A percentile compares a stretch with the other conserved stretches of the same genome.
These are phyloP conservation scores for Struthio camelus DNA, from an alignment of 2,113 vertebrate species.

Conservation along the genomic window DNA sequence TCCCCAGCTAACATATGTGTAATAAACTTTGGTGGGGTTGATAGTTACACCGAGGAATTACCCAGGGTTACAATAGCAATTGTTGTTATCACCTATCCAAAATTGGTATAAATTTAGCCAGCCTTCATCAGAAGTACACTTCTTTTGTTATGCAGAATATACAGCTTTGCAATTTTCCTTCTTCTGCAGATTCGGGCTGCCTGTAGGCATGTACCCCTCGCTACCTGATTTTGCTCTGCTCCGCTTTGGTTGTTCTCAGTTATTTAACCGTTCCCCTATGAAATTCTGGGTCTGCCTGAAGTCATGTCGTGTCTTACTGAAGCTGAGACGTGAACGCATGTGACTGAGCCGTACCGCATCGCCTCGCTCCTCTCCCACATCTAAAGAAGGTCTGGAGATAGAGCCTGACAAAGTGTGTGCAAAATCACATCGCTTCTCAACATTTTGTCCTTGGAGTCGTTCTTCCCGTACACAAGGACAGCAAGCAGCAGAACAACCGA, in stretches of 20 bases:
- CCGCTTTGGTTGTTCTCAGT: constrained; percentile 40
- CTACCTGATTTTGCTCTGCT: constrained; percentile 55
- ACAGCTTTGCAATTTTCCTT: background rate
- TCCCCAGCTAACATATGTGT: background rate
- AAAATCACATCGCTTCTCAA: constrained; percentile 50
- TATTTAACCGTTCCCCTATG: constrained; percentile 51
- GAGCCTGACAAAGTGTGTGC: constrained; percentile 39
- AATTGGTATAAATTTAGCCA: constrained; percentile 3
- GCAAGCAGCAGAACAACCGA: constrained; percentile 18
- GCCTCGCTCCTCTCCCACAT: constrained; percentile 24
- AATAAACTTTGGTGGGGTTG: constrained; percentile 13
- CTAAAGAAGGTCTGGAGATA: constrained; percentile 5
- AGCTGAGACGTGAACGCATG: constrained; percentile 36
- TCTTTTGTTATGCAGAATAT: constrained; percentile 39
- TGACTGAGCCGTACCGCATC: constrained; percentile 40
- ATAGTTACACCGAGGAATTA: constrained; percentile 27
- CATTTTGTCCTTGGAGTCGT: constrained; percentile 59
- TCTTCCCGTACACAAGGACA: constrained; percentile 21
- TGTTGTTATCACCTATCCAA: constrained; percentile 14
- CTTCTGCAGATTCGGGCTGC: constrained; percentile 4
- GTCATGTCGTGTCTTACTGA: constrained; percentile 34
- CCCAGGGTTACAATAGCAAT: constrained; percentile 40
- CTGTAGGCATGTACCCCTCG: constrained; percentile 47
- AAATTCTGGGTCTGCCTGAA: constrained; percentile 54
- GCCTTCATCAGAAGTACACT: background rate